Conservation (phyloP, 2,888 invertebrate genomes). For the Miltochrista miniata region DNA sequence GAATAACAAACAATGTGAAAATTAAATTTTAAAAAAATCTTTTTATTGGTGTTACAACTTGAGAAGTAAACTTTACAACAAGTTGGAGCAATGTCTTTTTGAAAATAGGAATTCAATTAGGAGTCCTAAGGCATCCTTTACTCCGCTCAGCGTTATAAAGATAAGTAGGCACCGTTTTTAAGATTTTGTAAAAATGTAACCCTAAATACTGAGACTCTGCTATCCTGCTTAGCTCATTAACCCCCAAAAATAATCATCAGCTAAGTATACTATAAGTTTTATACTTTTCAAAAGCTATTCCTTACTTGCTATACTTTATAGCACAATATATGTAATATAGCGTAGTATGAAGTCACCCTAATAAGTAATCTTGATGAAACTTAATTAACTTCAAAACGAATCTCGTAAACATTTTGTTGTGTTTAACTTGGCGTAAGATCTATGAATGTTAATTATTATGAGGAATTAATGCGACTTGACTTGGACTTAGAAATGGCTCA, state of each 20-base stretch:
- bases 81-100: slow-evolving; percentile 35
- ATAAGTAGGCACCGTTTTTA: slow-evolving; percentile 34
- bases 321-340: too few relatives aligned
- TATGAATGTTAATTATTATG: slow-evolving; percentile 13
- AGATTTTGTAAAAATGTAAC: slow-evolving; percentile 28
- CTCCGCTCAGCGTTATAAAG: too few relatives aligned
- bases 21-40: too few relatives aligned
- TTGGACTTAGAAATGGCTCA: slow-evolving; percentile 13
- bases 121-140: too few relatives aligned
- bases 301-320: too few relatives aligned
- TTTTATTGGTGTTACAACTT: slow-evolving; percentile 38
- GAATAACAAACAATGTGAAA: slow-evolving; percentile 34
- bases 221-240: too few relatives aligned
- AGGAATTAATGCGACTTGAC: slow-evolving; percentile 25
- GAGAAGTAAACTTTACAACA: slow-evolving; percentile 33
- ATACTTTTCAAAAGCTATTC: too few relatives aligned
- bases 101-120: slow-evolving; percentile 32
- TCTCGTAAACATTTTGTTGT: not conserved
- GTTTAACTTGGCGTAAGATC: not conserved
- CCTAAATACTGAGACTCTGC: too few relatives aligned
- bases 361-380: not conserved
- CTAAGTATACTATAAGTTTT: too few relatives aligned
- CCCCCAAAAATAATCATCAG: too few relatives aligned
- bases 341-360: too few relatives aligned
- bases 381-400: not conserved